Evolutionary conservation across 2,888 invertebrate species (phyloP), one percentile per base, ranked within the genome.

Genomic region (Capitulum mitella): DNA sequence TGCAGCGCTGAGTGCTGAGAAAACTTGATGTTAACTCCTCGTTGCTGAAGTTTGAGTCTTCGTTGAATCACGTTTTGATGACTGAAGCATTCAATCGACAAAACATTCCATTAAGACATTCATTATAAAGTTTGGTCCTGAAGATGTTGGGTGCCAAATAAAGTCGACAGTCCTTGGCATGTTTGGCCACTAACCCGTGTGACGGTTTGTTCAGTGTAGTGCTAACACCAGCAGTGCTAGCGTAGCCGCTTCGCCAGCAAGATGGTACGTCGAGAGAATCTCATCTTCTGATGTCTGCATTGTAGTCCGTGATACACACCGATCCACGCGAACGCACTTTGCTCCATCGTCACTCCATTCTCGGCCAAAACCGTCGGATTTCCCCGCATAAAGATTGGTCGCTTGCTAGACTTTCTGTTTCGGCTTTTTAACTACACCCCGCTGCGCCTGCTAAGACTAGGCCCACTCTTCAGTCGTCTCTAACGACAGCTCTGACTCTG

Each of bases 341-440:
- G 6, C 6, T 43, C 12, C 43, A 43, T 43, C 6, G 6, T 5
- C 43, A 12, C 6, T 43, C 43, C 43, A 43, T 8, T 43, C 12
- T 5, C 12, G 43, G 43, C 43, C 43, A 12, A 43, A 43, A 43
- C 43, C 43, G 43, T 77, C 79, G 34, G 76, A 58, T 76, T 79
- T 61, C 82, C 82, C 79, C 80, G 81, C 16, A 82, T 79, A 74
- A 81, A 82, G 58, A 37, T 22, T 43, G 43, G 5, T 12, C 43
- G 12, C 43, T 43, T 43, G 43, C 43, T 12, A 43, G 6, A 43
- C 43, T 43, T 43, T 43, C 12, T 8, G 12, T 8, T 43, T 43
- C 43, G 43, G 43, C n/a, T n/a, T n/a, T n/a, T n/a, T n/a, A n/a
- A n/a, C n/a, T 43, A 43, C 43, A 43, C 43, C 10, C 29, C 58